Evolutionary conservation across 1,140 invertebrate genomes (phyloP), one percentile per base, ranked within the genome.

Genomic region (Tetramorium parvispinum): DNA sequence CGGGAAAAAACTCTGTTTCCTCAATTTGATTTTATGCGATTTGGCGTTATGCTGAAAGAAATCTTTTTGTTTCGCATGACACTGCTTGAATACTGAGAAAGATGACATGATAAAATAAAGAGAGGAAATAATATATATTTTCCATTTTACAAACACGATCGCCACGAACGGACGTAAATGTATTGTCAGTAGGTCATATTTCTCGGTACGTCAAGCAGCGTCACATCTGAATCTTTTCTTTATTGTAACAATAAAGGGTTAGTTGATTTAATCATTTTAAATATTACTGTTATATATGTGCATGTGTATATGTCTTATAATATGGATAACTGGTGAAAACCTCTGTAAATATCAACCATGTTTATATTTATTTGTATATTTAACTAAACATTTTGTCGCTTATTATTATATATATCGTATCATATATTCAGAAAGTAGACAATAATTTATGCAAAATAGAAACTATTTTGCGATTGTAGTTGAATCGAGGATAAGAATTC

Each of bases 31-130:
- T 83, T 73, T 83, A 83, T 59, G 68, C 6, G 66, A 49, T 82
- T 73, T 83, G 68, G 2, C 40, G 27, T 75, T 83, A 73, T 73
- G 79, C 79, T 83, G 79, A 83, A 83, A 83, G 68, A 83, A 83
- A 49, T 73, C 53, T 73, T 53, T 59, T 73, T 73, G 68, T 73
- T 37, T 70, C 61, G 24, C 66, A 8, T 70, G 51, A 51, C 51
- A 43, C 68, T 32, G 68, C 40, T 37, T 71, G 79, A 40, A 55
- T 43, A 73, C 40, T 11, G 79, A 83, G 68, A 83, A 83, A 73
- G 13, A 32, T 24, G 10, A 18, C 63, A 18, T 43, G 10, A 66
- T 46, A 57, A 55, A 57, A 43, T 43, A 13, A 43, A 16, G 40
- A 24, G 59, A 71, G 37, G n/a, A 43, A 11, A 43, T 43, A 59